Evolutionary conservation across 2,888 invertebrate genomes (phyloP), one percentile per base, ranked within the genome.

Genomic region (Tenthredo livida): DNA sequence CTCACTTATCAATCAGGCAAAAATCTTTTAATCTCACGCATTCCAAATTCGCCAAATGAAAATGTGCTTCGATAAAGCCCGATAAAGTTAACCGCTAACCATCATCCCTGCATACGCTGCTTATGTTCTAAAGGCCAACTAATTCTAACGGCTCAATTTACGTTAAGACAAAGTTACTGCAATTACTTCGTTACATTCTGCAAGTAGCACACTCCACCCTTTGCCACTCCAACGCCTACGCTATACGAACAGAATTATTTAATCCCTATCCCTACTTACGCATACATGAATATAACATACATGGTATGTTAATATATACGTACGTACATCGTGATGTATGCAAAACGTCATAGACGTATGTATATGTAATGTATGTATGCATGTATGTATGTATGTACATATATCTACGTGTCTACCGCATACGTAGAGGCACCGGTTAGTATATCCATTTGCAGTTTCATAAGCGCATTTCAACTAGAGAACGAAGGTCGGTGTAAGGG

Each of bases 131-230:
- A 25, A 80, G 40, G 25, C 33, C 2, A 40, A 80, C 80, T 80
- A 80, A 80, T 80, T 61, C 80, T 80, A 80, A 80, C 40, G 61
- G 37, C 61, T 80, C 58, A 80, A 80, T 80, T 80, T 61, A 21
- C 61, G 40, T 40, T 21, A 37, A 37, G 40, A 61, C 78, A 33
- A 80, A 80, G 37, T 80, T 61, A 80, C 61, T 58, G 21, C 58
- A 80, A 61, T 80, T 80, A 80, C 33, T 77, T 54, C 47, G 75
- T 75, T 77, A 77, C 50, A 77, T 29, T 50, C 17, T n/a, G 77
- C 17, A n/a, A 77, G 54, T 77, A 33, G 25, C 17, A 33, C 29
- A 17, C 7, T 47, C 12, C 17, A 47, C 17, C 29, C 47, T 29
- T n/a, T 10, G 21, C 50, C 17, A 77, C 7, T 9, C 17, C 1